Evolutionary conservation across 2,797 vertebrate genomes (phyloP), one percentile per base, ranked within the genome.

Genomic region (Pangasius macronema): DNA sequence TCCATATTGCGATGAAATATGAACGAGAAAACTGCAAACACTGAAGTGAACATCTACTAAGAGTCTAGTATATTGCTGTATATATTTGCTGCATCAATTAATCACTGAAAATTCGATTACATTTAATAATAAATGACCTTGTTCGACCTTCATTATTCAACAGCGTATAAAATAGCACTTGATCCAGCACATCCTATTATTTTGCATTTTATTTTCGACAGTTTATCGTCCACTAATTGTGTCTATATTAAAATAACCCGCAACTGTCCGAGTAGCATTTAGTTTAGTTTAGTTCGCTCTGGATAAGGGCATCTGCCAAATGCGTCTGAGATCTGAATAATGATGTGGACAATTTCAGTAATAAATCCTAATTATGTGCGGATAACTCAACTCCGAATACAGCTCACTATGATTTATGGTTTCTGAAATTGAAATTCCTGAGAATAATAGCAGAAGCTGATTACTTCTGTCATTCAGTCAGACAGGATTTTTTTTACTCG

Each of bases 391-490:
- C 27, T 51, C 81, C 0, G 5, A 53, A 51, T 49, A 30, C 27
- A 33, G 9, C 61, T 51, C 33, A 84, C 24, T n/a, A 42, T 73
- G 30, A 87, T 55, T 83, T 57, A 59, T 85, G 53, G 49, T 59
- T 39, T 86, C 63, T 70, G 75, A 36, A 82, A 88, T 79, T 59
- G 53, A 79, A 76, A 76, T 65, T 65, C 77, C 61, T 55, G 42
- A 63, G 79, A 42, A 75, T 67, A 75, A 70, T 68, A 3, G 27
- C n/a, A 72, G 55, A 83, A 49, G 55, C 30, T 88, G 82, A 90
- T 88, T 86, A 81, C 36, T 72, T 83, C n/a, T 63, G 51, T 68
- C 73, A 84, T 82, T 86, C 89, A 70, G 42, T 84, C 75, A 84
- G 53, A 80, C 6, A 2, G 27, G 59, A 16, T 77, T 76, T 82